Percentiles rank a stretch among this genome's conserved stretches.
These are phyloP conservation scores for Hydrolagus affinis DNA, from an alignment of 2,113 vertebrate genomes.

Conservation along the genomic window DNA sequence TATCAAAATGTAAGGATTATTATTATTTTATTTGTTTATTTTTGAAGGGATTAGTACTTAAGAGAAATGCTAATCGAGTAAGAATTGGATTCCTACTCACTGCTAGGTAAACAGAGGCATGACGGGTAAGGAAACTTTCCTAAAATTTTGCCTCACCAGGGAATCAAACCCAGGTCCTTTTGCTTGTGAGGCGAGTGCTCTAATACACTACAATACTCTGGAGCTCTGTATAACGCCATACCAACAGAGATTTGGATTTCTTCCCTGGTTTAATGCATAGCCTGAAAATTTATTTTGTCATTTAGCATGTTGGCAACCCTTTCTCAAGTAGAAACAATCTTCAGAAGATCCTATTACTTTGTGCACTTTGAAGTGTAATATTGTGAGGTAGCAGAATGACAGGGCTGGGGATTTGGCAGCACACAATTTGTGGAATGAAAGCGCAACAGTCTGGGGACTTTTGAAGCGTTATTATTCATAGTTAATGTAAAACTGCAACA, in stretches of 20 bases:
- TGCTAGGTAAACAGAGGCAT: too few relatives aligned
- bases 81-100: too few relatives aligned
- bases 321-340: neutral
- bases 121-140: too few relatives aligned
- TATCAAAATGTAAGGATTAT: too few relatives aligned
- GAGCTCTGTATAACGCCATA: neutral
- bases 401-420: neutral
- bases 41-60: too few relatives aligned
- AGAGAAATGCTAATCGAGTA: too few relatives aligned
- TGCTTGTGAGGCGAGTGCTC: too few relatives aligned
- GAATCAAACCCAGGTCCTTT: too few relatives aligned
- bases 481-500: neutral
- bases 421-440: neutral
- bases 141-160: too few relatives aligned
- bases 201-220: too few relatives aligned
- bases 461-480: neutral
- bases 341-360: neutral
- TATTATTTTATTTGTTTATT: too few relatives aligned
- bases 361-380: neutral
- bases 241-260: neutral
- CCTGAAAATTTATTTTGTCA: neutral
- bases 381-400: neutral
- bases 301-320: neutral
- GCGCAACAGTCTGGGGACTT: neutral
- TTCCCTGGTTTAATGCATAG: neutral